Percentiles rank a stretch among this genome's conserved stretches.
phyloP scores from a whole-genome alignment of 2,113 vertebrate species.

The Nansenia antarctica region DNA sequence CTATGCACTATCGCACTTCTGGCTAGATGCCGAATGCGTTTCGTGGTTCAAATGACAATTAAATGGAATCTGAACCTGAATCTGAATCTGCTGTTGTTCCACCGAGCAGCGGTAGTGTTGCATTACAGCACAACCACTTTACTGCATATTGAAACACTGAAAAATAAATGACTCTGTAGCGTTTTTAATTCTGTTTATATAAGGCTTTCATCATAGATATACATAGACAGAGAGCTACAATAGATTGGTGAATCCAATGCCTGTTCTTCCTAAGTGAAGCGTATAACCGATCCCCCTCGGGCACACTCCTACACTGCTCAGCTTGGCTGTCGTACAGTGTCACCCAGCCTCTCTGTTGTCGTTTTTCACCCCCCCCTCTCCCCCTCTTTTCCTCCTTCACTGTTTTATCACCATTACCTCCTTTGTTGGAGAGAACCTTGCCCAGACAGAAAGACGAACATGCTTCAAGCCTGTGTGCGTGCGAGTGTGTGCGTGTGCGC shows the following conservation, averaged over 20 bases:
- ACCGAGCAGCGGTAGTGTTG: too few relatives aligned
- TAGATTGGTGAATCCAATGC: not conserved
- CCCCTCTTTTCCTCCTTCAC: not conserved
- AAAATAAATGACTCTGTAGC: not conserved
- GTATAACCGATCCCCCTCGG: too few relatives aligned
- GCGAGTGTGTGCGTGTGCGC: not conserved
- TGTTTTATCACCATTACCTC: not conserved
- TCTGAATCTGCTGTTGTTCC: too few relatives aligned
- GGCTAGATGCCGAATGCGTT: too few relatives aligned
- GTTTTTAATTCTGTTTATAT: not conserved
- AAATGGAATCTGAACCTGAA: too few relatives aligned
- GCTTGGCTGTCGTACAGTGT: not conserved
- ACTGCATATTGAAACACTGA: not conserved
- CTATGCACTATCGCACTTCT: too few relatives aligned
- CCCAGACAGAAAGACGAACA: not conserved
- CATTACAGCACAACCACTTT: not conserved
- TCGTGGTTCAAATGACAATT: too few relatives aligned
- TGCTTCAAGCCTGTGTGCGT: not conserved
- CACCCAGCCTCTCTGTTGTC: not conserved
- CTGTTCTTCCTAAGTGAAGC: too few relatives aligned
- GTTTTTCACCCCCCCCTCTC: not conserved
- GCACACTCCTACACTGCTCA: not conserved
- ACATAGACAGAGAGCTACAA: not conserved
- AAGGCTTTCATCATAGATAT: not conserved
- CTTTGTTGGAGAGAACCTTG: not conserved